Base-by-base conservation (phyloP, 2,113 vertebrate genomes). In the Excalfactoria chinensis region DNA sequence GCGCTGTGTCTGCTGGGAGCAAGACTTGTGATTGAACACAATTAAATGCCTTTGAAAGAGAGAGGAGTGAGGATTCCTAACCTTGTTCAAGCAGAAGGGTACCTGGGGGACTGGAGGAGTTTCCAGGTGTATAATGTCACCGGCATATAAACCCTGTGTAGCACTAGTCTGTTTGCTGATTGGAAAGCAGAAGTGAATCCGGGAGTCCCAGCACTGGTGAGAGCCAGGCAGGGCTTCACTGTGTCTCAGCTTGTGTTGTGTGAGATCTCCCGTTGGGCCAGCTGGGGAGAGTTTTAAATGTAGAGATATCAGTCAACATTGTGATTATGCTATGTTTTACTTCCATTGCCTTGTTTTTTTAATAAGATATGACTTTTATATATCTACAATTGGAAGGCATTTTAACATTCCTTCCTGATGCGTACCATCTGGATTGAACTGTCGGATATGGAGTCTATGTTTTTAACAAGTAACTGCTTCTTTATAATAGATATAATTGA, bases 391-490 rank as follows among this genome's bases (percentile, higher is more conserved):
- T 67, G 49, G 15, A 86, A 82, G 66, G 3, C 25, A 63, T 41
- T 53, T 64, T 64, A 77, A 34, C 63, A 34, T 83, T 87, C 1
- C 3, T 90, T 85, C 58, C 48, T 77, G 37, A 49, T 78, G 16
- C 41, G 35, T 63, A 40, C 20, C 46, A 13, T 56, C 10, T 59
- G 56, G 32, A 56, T 77, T 63, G 51, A 91, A 74, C 77, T 55
- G 49, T 25, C 69, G 8, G 79, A 55, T 48, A 49, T 85, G 60
- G 56, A 86, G 60, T 79, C 17, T 28, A 13, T 32, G 26, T 63
- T 90, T 88, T 84, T 86, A 88, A 78, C 46, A 84, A 90, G 76
- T 69, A 85, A 79, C 70, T 87, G 14, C 23, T 17, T 77, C 79
- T 84, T 80, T 13, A 17, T 74, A 48, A n/a, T 34, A 76, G 4